Percentiles rank a stretch among this genome's conserved stretches.
Evolutionary conservation across 2,113 vertebrate species (phyloP).

Genomic region (Platanista minor): DNA sequence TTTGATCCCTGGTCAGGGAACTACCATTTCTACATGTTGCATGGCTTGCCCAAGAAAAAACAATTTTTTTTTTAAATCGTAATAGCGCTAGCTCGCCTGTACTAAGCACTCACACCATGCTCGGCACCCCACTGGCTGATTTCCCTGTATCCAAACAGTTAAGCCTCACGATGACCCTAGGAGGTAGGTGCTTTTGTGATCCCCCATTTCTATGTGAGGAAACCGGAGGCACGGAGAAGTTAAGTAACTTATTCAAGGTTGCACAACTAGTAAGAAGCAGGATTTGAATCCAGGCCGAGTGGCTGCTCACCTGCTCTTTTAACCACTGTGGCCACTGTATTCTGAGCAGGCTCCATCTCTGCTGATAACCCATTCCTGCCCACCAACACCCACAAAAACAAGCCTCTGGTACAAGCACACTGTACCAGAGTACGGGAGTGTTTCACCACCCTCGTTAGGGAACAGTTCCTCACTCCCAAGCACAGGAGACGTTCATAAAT

Average conservation of each 20-base stretch:
- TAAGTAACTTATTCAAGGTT: neutral
- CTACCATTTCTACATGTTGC: too few relatives aligned
- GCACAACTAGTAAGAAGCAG: neutral
- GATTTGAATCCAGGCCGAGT: neutral
- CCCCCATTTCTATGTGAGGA: neutral
- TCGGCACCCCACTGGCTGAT: fast-evolving
- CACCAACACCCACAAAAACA: neutral
- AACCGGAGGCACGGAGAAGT: neutral
- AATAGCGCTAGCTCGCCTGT: neutral
- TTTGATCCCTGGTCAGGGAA: too few relatives aligned
- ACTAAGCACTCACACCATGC: fast-evolving
- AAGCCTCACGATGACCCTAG: neutral
- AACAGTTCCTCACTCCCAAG: neutral
- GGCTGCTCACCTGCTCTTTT: neutral
- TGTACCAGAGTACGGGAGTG: neutral
- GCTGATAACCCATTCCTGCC: neutral
- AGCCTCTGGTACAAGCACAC: neutral
- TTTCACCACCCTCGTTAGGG: neutral
- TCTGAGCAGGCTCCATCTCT: neutral
- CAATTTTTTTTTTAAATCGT: too few relatives aligned
- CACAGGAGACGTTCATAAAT: neutral
- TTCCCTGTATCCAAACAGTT: neutral
- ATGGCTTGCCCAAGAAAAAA: too few relatives aligned
- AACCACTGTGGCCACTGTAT: too few relatives aligned
- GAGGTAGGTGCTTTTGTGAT: neutral